phyloP scores from a whole-genome alignment of 2,888 invertebrate species.

The Caenorhabditis parvicauda region DNA sequence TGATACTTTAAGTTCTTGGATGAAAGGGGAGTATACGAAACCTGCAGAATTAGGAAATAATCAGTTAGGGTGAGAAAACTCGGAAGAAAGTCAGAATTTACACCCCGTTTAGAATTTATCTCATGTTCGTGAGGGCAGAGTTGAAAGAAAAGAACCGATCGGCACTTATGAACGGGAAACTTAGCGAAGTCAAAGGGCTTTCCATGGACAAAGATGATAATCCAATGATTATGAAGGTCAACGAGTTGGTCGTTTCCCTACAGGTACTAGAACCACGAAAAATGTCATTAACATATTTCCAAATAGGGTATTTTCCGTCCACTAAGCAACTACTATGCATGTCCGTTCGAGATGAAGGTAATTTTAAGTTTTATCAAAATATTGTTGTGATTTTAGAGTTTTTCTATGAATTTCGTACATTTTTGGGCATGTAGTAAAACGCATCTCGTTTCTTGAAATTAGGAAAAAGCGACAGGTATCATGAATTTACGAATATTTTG shows the following conservation, averaged over 20 bases:
- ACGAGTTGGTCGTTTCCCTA: slow-evolving; percentile 48
- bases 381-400: too few relatives aligned
- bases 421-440: too few relatives aligned
- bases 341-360: slow-evolving; percentile 36
- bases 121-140: slow-evolving; percentile 58
- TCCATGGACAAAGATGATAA: slow-evolving; percentile 53
- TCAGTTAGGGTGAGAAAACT: slow-evolving; percentile 40
- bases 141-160: slow-evolving; percentile 28
- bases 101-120: slow-evolving; percentile 30
- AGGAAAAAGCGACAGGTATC: too few relatives aligned
- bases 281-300: too few relatives aligned
- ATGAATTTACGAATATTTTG: neutral
- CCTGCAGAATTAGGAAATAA: slow-evolving; percentile 54
- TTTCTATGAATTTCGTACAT: too few relatives aligned
- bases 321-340: slow-evolving; percentile 55
- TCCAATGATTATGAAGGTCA: slow-evolving; percentile 43
- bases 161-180: slow-evolving; percentile 23
- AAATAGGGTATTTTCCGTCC: slow-evolving; percentile 60
- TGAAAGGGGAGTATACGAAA: slow-evolving; percentile 44
- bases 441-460: too few relatives aligned
- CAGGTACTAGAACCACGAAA: slow-evolving; percentile 37
- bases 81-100: neutral
- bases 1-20: slow-evolving; percentile 43
- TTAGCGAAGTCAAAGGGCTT: slow-evolving; percentile 42
- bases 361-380: slow-evolving; percentile 1